Evolutionary conservation across 1,140 invertebrate species (phyloP).

Genomic region (Brachionus plicatilis): DNA sequence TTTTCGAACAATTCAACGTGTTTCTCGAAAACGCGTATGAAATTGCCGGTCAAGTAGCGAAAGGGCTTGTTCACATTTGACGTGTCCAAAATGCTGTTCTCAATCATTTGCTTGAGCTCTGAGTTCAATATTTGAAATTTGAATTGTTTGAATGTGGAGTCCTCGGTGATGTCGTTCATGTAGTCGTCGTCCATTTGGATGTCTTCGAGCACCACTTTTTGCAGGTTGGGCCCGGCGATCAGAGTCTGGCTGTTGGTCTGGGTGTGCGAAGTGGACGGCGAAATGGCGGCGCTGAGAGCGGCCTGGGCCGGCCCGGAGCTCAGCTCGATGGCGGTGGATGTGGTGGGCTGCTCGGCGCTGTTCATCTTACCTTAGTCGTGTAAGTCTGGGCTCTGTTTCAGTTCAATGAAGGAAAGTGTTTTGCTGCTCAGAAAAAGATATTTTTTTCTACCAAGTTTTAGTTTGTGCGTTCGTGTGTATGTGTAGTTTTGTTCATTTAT

Average conservation of each 20-base stretch:
- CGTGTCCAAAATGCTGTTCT: constrained; percentile 21
- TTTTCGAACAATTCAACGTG: constrained; percentile 12
- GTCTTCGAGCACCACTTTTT: constrained; percentile 29
- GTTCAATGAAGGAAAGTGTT: not conserved
- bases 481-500: constrained; percentile 24
- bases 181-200: constrained; percentile 20
- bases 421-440: not conserved
- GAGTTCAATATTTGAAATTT: constrained; percentile 38
- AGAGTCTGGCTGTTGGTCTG: not conserved
- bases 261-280: not conserved
- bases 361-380: not conserved
- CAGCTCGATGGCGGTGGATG: not conserved
- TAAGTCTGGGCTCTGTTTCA: not conserved
- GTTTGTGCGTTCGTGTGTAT: constrained; percentile 30
- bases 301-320: not conserved
- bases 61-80: constrained; percentile 9
- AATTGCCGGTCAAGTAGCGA: constrained; percentile 23
- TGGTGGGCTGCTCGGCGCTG: not conserved
- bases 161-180: constrained; percentile 5
- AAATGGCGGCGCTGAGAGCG: not conserved
- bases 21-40: constrained; percentile 11
- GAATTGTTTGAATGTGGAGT: constrained; percentile 25
- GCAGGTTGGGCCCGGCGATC: not conserved
- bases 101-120: constrained; percentile 19
- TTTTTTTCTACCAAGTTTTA: not conserved